Evolutionary conservation across 2,113 vertebrate species (phyloP).

Genomic region (Larimichthys polyactis): DNA sequence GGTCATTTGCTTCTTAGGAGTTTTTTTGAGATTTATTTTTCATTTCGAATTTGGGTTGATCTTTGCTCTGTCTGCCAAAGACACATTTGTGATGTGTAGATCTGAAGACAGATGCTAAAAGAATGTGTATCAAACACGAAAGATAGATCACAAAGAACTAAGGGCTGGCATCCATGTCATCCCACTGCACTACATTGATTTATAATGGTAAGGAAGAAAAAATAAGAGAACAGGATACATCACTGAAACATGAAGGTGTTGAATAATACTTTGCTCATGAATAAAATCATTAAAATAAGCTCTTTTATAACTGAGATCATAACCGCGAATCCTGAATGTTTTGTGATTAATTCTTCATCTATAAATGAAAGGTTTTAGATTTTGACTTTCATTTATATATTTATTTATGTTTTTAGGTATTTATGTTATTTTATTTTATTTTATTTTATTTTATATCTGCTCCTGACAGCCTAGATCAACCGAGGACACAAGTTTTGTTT

Average conservation of each 20-base stretch:
- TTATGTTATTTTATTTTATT: slow-evolving; percentile 41
- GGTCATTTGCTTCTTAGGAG: slow-evolving; percentile 11
- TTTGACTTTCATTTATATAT: slow-evolving; percentile 38
- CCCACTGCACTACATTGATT: slow-evolving; percentile 65
- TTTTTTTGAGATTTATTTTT: slow-evolving; percentile 44
- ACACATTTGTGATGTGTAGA: slow-evolving; percentile 54
- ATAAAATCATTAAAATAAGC: slow-evolving; percentile 78
- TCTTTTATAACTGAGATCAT: slow-evolving; percentile 62
- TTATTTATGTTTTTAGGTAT: slow-evolving; percentile 30
- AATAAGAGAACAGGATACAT: slow-evolving; percentile 66
- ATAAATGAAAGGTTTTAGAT: slow-evolving; percentile 60
- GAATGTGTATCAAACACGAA: slow-evolving; percentile 67
- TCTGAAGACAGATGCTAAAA: slow-evolving; percentile 54
- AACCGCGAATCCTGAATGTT: slow-evolving; percentile 43
- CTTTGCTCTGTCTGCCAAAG: slow-evolving; percentile 56
- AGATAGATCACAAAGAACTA: slow-evolving; percentile 63
- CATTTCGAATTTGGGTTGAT: slow-evolving; percentile 60
- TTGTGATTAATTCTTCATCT: slow-evolving; percentile 70
- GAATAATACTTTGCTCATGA: slow-evolving; percentile 76
- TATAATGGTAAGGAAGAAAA: slow-evolving; percentile 67
- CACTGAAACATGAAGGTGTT: slow-evolving; percentile 63
- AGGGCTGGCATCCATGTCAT: slow-evolving; percentile 67
- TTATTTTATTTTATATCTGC: slow-evolving; percentile 1
- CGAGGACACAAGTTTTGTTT: slow-evolving; percentile 53
- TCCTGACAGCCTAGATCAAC: slow-evolving; percentile 54